Evolutionary conservation across 2,797 vertebrate species (phyloP), one percentile per base, ranked within the genome.

Genomic region (Onychomys arenicola): DNA sequence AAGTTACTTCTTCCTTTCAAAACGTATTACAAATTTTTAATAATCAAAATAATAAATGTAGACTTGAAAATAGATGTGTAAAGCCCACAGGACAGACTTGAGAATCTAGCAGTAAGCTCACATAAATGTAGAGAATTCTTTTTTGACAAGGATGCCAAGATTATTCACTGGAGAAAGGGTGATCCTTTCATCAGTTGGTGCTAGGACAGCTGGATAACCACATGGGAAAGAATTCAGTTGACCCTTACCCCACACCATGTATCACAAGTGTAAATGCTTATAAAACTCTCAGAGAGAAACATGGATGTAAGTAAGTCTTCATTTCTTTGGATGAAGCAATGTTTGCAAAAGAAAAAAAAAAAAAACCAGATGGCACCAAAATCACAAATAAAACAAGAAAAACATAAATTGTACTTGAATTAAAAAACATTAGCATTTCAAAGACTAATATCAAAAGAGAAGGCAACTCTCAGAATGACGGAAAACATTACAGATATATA

Each of bases 81-180:
- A 78, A 14, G 49, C 37, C 71, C 78, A 40, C 27, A 21, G 2
- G 83, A 67, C 21, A 89, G 3, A 93, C 46, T 29, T 67, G 49
- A 55, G 46, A 63, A 6, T 67, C 29, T 12, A 78, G 14, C 37
- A 89, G 46, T 82, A 80, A 95, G 63, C 6, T 65, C 16, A 76
- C 12, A 34, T 65, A 69, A 46, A 16, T 49, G 27, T 14, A 49
- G 34, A 59, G 21, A 67, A 69, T 13, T 78, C 67, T n/a, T 78
- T 92, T 89, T 89, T 83, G 13, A 81, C 61, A 95, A 59, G 2
- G 59, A 52, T 93, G 9, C 19, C 49, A 95, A 94, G 37, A 82
- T 23, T 11, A 88, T 37, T 90, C 17, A 69, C 9, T 65, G 13
- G 37, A 29, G 59, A 89, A 91, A 89, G 12, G 76, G 89, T 1